Conservation (phyloP, 2,888 invertebrate species). For the Microplitis deprimator region DNA sequence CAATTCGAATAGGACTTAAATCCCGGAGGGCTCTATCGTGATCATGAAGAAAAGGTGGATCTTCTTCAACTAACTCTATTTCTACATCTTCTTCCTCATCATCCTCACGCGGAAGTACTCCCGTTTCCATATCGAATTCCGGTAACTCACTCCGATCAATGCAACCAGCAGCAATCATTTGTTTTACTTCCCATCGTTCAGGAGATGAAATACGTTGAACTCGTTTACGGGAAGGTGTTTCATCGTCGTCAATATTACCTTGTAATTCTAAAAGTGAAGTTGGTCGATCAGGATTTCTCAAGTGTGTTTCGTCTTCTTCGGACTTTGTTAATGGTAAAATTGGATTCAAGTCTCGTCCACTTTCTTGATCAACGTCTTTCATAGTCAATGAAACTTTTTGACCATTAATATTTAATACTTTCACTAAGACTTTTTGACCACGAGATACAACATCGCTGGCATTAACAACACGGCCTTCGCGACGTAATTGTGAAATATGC, state of each 20-base stretch:
- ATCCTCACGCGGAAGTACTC: conserved; percentile 90
- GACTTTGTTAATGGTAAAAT: conserved; percentile 78
- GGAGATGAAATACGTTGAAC: conserved; percentile 95
- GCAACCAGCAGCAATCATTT: conserved; percentile 73
- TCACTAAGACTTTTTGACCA: conserved; percentile 89
- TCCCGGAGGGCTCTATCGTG: conserved; percentile 93
- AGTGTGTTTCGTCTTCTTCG: conserved; percentile 78
- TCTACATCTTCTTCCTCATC: conserved; percentile 97
- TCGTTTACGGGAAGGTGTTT: conserved; percentile 85
- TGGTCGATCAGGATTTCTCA: conserved; percentile 95
- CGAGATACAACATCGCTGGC: conserved; percentile 94
- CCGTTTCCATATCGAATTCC: conserved; percentile 98
- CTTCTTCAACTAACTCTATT: conserved; percentile 98
- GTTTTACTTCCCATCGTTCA: conserved; percentile 97
- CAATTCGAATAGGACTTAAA: conserved; percentile 93
- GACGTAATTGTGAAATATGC: conserved; percentile 94
- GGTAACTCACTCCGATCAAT: conserved; percentile 88
- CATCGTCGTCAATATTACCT: conserved; percentile 81
- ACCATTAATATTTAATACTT: conserved; percentile 93
- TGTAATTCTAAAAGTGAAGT: conserved; percentile 73
- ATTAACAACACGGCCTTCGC: conserved; percentile 94
- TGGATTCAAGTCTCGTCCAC: conserved; percentile 96
- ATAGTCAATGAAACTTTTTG: conserved; percentile 91
- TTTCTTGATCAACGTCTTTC: conserved; percentile 97
- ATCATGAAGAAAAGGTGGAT: conserved; percentile 96